These are phyloP conservation scores for Apamea crenata DNA, from an alignment of 2,888 invertebrate species.

Conservation along the genomic window DNA sequence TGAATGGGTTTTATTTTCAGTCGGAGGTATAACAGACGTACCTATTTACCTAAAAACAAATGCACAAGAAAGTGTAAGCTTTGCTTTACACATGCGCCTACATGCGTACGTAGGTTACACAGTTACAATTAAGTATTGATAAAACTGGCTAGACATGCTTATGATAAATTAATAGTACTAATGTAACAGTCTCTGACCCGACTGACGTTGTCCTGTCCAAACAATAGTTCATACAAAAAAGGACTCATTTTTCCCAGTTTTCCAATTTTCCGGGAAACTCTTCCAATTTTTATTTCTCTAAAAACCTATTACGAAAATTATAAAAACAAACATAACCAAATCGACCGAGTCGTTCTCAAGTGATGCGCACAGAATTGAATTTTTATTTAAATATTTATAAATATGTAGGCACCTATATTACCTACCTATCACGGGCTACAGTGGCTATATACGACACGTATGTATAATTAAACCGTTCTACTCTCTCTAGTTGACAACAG, in stretches of 20 bases:
- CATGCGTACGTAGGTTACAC: constrained; percentile 5
- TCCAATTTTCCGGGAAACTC: neutral
- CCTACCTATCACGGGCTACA: neutral
- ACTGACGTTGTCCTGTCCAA: neutral
- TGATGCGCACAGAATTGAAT: neutral
- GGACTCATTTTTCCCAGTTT: neutral
- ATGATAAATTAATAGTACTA: constrained; percentile 36
- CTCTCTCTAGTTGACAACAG: neutral
- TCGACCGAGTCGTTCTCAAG: neutral
- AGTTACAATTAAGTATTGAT: constrained; percentile 36
- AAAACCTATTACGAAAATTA: neutral
- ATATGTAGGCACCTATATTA: neutral
- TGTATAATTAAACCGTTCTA: neutral
- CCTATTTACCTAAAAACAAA: neutral
- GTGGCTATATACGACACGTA: neutral
- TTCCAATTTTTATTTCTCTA: neutral
- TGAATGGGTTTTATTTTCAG: neutral
- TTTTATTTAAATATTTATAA: no score
- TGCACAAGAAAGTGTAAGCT: neutral
- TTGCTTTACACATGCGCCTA: neutral
- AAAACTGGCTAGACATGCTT: constrained; percentile 51
- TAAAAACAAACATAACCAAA: neutral
- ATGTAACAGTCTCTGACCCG: neutral
- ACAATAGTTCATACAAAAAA: neutral
- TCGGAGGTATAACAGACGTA: neutral